Conservation (phyloP, 1,140 invertebrate genomes). For the Venturia canescens region DNA sequence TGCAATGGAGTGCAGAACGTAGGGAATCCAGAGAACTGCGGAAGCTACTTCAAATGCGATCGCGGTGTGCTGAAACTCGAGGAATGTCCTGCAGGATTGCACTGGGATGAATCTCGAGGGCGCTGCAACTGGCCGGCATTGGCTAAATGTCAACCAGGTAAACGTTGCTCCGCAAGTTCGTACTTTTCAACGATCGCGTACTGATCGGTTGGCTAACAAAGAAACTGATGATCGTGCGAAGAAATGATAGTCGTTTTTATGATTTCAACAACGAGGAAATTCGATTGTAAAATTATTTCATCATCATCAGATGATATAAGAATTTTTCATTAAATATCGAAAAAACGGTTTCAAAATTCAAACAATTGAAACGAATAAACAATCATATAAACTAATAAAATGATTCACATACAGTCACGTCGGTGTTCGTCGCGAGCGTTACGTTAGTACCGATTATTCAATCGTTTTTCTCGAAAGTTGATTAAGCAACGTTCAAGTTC, state of each 20-base stretch:
- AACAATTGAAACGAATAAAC: not conserved
- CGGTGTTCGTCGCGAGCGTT: not conserved
- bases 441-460: not conserved
- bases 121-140: slow-evolving; percentile 88
- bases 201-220: no score
- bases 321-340: no score
- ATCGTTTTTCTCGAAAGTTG: slow-evolving; percentile 1
- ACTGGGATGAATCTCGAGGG: slow-evolving; percentile 84
- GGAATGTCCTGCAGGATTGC: slow-evolving; percentile 86
- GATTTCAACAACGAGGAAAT: no score
- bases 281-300: no score
- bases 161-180: not conserved
- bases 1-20: slow-evolving; percentile 83
- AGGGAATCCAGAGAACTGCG: slow-evolving; percentile 83
- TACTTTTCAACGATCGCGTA: not conserved
- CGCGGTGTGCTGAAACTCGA: slow-evolving; percentile 82
- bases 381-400: not conserved
- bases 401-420: no score
- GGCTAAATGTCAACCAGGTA: slow-evolving; percentile 81
- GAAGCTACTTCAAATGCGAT: slow-evolving; percentile 86
- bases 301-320: no score
- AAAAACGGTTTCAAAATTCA: no score
- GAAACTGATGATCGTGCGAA: no score
- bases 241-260: no score
- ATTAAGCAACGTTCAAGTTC: not conserved